These are phyloP conservation scores for Coturnix japonica DNA, from an alignment of 2,113 vertebrate genomes.

Conservation along the genomic window DNA sequence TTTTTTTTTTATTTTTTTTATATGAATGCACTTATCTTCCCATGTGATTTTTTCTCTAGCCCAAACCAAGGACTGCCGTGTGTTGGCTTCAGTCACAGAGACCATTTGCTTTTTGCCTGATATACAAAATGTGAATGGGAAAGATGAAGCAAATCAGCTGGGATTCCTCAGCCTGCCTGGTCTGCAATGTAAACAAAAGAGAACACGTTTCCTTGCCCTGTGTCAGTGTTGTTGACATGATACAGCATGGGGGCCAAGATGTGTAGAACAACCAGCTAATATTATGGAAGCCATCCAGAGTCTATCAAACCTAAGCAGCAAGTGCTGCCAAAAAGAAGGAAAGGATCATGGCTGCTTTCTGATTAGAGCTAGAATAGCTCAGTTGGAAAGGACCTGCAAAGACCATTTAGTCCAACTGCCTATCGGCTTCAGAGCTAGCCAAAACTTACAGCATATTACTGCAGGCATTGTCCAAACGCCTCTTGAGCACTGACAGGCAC, in stretches of 20 bases:
- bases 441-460: not conserved
- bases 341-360: not conserved
- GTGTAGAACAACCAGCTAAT: not conserved
- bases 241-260: not conserved
- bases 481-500: not conserved
- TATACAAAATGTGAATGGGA: not conserved
- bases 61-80: accelerated
- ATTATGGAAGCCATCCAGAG: not conserved
- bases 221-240: not conserved
- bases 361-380: not conserved
- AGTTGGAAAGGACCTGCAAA: not conserved
- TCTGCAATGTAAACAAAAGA: not conserved
- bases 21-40: not conserved
- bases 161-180: not conserved
- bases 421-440: not conserved
- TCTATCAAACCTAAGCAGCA: not conserved
- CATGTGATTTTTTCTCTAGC: not conserved
- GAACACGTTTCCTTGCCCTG: not conserved
- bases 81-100: not conserved
- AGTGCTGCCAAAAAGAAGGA: not conserved
- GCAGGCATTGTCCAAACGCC: not conserved
- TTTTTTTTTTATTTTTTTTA: not conserved
- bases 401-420: not conserved
- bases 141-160: not conserved
- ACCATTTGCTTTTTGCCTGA: not conserved